Evolutionary conservation across 2,113 vertebrate species (phyloP).

Genomic region (Merops nubicus): DNA sequence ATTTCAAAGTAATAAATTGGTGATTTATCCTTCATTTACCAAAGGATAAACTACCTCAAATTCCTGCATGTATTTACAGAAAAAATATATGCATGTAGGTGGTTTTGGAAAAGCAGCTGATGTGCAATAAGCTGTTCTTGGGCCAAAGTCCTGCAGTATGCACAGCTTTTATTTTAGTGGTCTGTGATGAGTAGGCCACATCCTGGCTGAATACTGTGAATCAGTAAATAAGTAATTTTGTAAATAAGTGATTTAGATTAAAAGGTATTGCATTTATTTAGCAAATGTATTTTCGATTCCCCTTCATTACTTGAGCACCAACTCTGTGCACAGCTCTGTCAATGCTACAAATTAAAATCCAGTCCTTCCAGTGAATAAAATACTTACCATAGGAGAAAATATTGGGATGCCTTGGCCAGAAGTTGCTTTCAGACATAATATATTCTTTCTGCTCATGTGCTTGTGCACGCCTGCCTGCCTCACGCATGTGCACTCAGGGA

Average conservation of each 20-base stretch:
- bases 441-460: rapidly evolving
- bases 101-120: not conserved
- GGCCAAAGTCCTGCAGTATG: not conserved
- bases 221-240: not conserved
- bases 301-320: not conserved
- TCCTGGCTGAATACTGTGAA: not conserved
- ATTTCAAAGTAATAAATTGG: not conserved
- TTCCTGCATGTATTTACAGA: not conserved
- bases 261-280: not conserved
- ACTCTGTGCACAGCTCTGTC: not conserved
- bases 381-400: not conserved
- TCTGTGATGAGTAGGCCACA: not conserved
- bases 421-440: not conserved
- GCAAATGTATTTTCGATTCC: not conserved
- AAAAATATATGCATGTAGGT: not conserved
- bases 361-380: not conserved
- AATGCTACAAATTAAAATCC: not conserved
- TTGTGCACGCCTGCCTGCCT: not conserved
- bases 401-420: not conserved
- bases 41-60: not conserved
- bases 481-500: not conserved
- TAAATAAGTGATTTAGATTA: not conserved
- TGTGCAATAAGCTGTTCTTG: not conserved
- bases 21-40: not conserved
- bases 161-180: not conserved